These are phyloP conservation scores for Amphiprion clarkii DNA, from an alignment of 2,797 vertebrate species.

Conservation along the genomic window DNA sequence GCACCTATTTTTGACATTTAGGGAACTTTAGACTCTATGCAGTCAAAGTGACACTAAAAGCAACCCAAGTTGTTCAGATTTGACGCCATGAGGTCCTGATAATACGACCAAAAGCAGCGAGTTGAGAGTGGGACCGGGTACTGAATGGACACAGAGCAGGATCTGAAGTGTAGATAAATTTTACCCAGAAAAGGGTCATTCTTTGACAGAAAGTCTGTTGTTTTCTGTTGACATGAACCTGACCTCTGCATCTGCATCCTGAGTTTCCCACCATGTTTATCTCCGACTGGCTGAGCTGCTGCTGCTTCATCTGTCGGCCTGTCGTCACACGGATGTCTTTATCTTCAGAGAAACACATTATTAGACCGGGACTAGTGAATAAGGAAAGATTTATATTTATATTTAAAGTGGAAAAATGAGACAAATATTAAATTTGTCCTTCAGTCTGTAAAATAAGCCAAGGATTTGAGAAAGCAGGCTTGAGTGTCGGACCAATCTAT, in stretches of 20 bases:
- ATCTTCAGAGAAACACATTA: conserved; percentile 4
- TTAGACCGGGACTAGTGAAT: not conserved
- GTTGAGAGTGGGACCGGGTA: too few species aligned
- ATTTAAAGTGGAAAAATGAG: too few species aligned
- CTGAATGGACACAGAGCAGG: not conserved
- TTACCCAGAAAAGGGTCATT: not conserved
- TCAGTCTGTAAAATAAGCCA: too few species aligned
- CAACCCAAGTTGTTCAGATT: too few species aligned
- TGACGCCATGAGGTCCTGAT: too few species aligned
- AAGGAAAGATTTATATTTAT: not conserved
- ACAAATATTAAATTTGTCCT: too few species aligned
- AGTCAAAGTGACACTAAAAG: too few species aligned
- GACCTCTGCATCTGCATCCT: conserved; percentile 20
- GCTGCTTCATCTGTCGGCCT: conserved; percentile 32
- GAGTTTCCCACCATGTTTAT: conserved; percentile 8
- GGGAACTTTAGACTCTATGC: too few species aligned
- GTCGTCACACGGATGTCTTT: conserved; percentile 28
- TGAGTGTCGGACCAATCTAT: too few species aligned
- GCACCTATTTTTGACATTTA: too few species aligned
- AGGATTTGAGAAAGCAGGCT: too few species aligned
- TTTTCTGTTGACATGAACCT: not conserved
- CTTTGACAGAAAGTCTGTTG: not conserved
- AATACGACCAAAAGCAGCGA: too few species aligned
- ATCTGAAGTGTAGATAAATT: not conserved
- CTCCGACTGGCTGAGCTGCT: conserved; percentile 24